Percentiles rank a stretch among this genome's conserved stretches.
phyloP scores from a whole-genome alignment of 2,113 vertebrate species.

The Lynx canadensis region DNA sequence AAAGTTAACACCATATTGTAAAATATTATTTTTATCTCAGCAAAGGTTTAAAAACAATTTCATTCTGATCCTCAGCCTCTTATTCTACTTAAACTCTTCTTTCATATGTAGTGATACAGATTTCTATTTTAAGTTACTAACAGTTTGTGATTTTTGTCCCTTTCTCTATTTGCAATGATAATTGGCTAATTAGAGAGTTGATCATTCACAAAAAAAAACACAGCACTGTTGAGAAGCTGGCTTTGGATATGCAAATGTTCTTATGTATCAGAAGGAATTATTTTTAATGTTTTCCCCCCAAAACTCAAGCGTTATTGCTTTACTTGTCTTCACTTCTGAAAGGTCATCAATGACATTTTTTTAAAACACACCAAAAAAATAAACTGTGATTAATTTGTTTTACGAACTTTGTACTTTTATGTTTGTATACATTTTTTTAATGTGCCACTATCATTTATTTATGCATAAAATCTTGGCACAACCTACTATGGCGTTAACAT shows the following conservation, averaged over 20 bases:
- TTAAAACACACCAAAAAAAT: background rate
- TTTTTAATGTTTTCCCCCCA: slow-evolving; percentile 37
- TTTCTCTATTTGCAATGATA: slow-evolving; percentile 81
- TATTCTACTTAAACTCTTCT: slow-evolving; percentile 57
- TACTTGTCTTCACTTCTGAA: slow-evolving; percentile 64
- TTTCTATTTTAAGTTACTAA: slow-evolving; percentile 80
- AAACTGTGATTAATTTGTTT: slow-evolving; percentile 64
- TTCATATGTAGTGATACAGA: slow-evolving; percentile 69
- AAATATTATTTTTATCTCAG: slow-evolving; percentile 71
- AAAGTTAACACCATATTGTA: slow-evolving; percentile 58
- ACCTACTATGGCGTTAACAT: slow-evolving; percentile 32
- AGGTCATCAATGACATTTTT: slow-evolving; percentile 66
- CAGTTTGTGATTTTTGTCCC: slow-evolving; percentile 80
- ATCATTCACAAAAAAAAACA: slow-evolving; percentile 78
- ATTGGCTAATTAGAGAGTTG: slow-evolving; percentile 79
- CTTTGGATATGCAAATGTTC: slow-evolving; percentile 76
- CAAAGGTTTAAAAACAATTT: slow-evolving; percentile 71
- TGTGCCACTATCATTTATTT: slow-evolving; percentile 59
- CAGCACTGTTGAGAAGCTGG: slow-evolving; percentile 70
- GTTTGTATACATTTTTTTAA: slow-evolving; percentile 60
- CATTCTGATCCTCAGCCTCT: slow-evolving; percentile 55
- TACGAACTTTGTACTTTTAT: slow-evolving; percentile 55
- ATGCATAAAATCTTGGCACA: slow-evolving; percentile 63
- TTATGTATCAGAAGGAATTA: slow-evolving; percentile 68
- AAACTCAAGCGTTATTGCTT: slow-evolving; percentile 53